Base-by-base conservation (phyloP, 2,888 invertebrate genomes). In the Megaustenia siamemsis region DNA sequence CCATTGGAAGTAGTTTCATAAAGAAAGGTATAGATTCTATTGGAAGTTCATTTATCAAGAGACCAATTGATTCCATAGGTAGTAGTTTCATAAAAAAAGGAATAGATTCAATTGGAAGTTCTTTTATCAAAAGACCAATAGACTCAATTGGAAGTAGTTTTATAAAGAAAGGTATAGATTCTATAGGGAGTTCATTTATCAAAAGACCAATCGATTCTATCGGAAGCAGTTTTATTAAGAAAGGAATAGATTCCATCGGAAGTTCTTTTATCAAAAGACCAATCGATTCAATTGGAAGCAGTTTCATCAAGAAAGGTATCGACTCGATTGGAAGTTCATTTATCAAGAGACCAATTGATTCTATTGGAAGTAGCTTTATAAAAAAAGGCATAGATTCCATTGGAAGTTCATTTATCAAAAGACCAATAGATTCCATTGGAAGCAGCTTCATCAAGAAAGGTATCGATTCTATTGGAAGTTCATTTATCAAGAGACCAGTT, bases 71-170 rank as follows among this genome's bases (percentile, higher is more conserved):
- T 56, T 32, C 77, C 32, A 77, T 77, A n/a, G 77, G 77, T n/a
- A 77, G 77, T 38, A n/a, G n/a, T 28, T 77, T 77, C 35, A 56
- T 77, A 28, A 77, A 77, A 35, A 43, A 49, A 56, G 28, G 21
- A 35, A 32, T 77, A 6, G 79, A 79, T 63, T 79, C 79, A 18
- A 79, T 79, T n/a, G 79, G 79, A 38, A 78, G 78, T 38, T 35
- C 21, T 2, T 79, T 66, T 45, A 66, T 79, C 24, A 79, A 79
- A 43, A 6, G 43, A 43, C 63, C 63, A n/a, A 40, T 79, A 24
- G 79, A 79, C 24, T 43, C 79, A 6, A 79, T 79, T 40, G 79
- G 66, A 24, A 66, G 43, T n/a, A 45, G 63, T 40, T 79, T 79
- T 63, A 66, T 79, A 12, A 79, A 79, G n/a, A 79, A 32, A 21